Evolutionary conservation across 2,797 vertebrate genomes (phyloP), one percentile per base, ranked within the genome.

Genomic region (Sylvilagus floridanus): DNA sequence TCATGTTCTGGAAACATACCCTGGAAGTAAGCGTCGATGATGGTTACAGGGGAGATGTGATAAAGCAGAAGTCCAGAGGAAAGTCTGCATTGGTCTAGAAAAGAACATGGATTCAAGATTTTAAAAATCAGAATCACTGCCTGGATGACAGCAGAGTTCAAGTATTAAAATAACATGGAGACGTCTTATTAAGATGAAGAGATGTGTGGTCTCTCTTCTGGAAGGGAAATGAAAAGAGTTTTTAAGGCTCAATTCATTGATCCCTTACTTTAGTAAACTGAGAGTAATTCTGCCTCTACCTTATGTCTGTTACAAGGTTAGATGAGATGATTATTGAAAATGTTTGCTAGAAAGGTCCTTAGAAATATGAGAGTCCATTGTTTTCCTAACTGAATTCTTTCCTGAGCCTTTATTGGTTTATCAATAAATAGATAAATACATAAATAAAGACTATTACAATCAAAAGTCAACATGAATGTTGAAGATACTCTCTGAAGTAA

Each of bases 401-500:
- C 57, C 9, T 72, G n/a, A 88, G 32, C 24, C 82, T 91, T 47
- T 57, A 52, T 42, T 57, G 17, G 4, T 78, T 91, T 42, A 17
- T 52, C 57, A 84, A n/a, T 88, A 17, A 66, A 57, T 28, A 57
- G 66, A 32, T 91, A 68, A 82, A 86, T 69, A 84, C 57, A 13
- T 81, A 86, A 78, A 62, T 83, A 62, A 81, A 30, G 32, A 21
- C 71, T 87, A 4, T 37, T 11, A 57, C 8, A 52, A 11, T 82
- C 35, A 86, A 52, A 86, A 86, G 73, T 90, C 60, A 90, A 7
- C 32, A 32, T 95, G 50, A 87, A 54, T 32, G 93, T 84, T 94
- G 54, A 75, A 87, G 21, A 63, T 4, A 26, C 26, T 69, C 88
- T 90, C 65, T 94, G 35, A 91, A 91, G 22, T 79, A 62, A 79